Conservation (phyloP, 2,888 invertebrate species). For the Cremastinae sp. region DNA sequence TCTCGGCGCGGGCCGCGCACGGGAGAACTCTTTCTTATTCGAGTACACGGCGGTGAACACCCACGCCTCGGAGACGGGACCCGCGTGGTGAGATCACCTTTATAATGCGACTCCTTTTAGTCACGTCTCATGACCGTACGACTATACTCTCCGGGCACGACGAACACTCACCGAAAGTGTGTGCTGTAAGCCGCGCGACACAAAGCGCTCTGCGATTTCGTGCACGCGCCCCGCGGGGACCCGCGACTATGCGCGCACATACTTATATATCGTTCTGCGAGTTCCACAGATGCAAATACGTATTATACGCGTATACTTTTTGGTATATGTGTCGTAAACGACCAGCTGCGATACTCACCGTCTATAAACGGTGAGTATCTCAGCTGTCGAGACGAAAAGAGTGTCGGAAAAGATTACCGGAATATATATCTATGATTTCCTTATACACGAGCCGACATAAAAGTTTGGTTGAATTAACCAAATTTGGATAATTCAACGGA, state of each 20-base stretch:
- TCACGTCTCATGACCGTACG: slow-evolving; percentile 53
- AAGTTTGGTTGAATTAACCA: too few relatives aligned
- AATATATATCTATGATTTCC: too few relatives aligned
- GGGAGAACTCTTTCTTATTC: slow-evolving; percentile 13
- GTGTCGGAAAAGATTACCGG: slow-evolving; percentile 14
- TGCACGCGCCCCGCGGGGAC: background rate
- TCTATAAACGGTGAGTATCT: slow-evolving; percentile 24
- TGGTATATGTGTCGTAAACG: too few relatives aligned
- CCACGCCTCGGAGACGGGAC: slow-evolving; percentile 67
- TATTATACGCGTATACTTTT: slow-evolving; percentile 53
- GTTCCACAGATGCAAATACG: slow-evolving; percentile 46
- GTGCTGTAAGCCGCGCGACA: slow-evolving; percentile 25
- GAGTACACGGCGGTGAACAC: slow-evolving; percentile 53
- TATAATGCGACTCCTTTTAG: slow-evolving; percentile 63
- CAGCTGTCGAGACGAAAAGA: slow-evolving; percentile 34
- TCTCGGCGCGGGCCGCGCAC: background rate
- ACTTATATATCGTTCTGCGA: background rate
- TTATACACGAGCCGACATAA: too few relatives aligned
- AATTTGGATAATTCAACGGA: too few relatives aligned
- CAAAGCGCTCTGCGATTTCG: slow-evolving; percentile 26
- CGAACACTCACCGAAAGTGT: slow-evolving; percentile 55
- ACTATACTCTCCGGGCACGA: slow-evolving; percentile 42
- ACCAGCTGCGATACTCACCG: slow-evolving; percentile 46
- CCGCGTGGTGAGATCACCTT: slow-evolving; percentile 74
- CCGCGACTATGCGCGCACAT: too few relatives aligned